These are phyloP conservation scores for Poeciliopsis paucimaculata DNA, from an alignment of 2,797 vertebrate species.

Conservation along the genomic window DNA sequence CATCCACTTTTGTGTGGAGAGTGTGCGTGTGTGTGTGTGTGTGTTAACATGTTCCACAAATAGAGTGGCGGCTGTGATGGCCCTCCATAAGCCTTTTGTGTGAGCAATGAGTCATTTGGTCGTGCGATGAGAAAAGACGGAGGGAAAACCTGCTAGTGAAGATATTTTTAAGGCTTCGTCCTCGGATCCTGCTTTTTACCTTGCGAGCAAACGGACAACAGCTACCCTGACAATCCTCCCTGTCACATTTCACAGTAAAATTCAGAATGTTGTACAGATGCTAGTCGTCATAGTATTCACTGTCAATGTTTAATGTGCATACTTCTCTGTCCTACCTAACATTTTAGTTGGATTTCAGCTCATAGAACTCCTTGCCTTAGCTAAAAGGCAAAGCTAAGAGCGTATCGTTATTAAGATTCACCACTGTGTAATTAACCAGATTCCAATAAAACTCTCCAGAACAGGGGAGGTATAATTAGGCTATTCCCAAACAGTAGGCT, in stretches of 20 bases:
- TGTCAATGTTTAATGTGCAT: slow-evolving; percentile 7
- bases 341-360: slow-evolving; percentile 36
- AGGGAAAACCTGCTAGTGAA: slow-evolving; percentile 17
- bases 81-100: slow-evolving; percentile 50
- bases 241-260: not conserved
- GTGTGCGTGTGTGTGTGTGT: slow-evolving; percentile 18
- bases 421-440: slow-evolving; percentile 69
- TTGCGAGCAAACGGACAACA: not conserved
- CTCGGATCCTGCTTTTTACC: not conserved
- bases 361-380: slow-evolving; percentile 35
- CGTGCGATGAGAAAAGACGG: slow-evolving; percentile 24
- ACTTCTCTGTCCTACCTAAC: slow-evolving; percentile 29
- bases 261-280: slow-evolving; percentile 3
- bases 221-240: not conserved
- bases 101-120: slow-evolving; percentile 38
- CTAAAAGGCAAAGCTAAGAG: slow-evolving; percentile 56
- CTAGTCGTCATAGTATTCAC: not conserved
- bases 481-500: slow-evolving; percentile 73
- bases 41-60: slow-evolving; percentile 61
- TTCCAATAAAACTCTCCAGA: slow-evolving; percentile 66
- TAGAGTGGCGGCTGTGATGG: slow-evolving; percentile 39
- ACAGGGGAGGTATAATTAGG: slow-evolving; percentile 76
- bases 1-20: slow-evolving; percentile 65
- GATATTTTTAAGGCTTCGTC: not conserved
- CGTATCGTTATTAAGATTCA: slow-evolving; percentile 70